Evolutionary conservation across 2,113 vertebrate species (phyloP).

Genomic region (Cephalopterus ornatus): DNA sequence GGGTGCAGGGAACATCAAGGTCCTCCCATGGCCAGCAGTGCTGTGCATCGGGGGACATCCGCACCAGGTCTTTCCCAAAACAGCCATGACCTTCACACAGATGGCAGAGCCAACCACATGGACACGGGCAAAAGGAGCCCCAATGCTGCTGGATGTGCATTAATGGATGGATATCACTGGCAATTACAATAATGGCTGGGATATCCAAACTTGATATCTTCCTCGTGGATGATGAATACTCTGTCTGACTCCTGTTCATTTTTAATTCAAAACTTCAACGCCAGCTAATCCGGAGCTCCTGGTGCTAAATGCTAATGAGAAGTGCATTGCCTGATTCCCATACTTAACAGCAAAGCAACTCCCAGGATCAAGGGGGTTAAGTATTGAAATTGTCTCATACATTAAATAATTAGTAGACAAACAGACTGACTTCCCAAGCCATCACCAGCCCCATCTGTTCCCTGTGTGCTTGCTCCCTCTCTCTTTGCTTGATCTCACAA

Average conservation of each 20-base stretch:
- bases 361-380: constrained; percentile 63
- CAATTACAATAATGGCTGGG: constrained; percentile 42
- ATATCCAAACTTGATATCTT: constrained; percentile 30
- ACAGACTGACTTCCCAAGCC: constrained; percentile 56
- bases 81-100: not conserved
- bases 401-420: constrained; percentile 68
- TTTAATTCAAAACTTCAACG: constrained; percentile 42
- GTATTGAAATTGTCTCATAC: constrained; percentile 44
- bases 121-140: not conserved
- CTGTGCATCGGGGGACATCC: not conserved
- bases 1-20: accelerated
- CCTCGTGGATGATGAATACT: constrained; percentile 46
- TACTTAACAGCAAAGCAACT: constrained; percentile 13
- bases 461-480: not conserved
- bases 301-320: constrained; percentile 42
- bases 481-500: constrained; percentile 37
- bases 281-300: not conserved
- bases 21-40: not conserved
- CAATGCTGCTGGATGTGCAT: not conserved
- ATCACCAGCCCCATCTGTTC: constrained; percentile 33
- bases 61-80: not conserved
- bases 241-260: constrained; percentile 49
- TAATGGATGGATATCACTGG: not conserved
- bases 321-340: not conserved
- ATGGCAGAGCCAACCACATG: not conserved